Evolutionary conservation across 1,140 invertebrate genomes (phyloP).

Genomic region (Aporrectodea caliginosa): DNA sequence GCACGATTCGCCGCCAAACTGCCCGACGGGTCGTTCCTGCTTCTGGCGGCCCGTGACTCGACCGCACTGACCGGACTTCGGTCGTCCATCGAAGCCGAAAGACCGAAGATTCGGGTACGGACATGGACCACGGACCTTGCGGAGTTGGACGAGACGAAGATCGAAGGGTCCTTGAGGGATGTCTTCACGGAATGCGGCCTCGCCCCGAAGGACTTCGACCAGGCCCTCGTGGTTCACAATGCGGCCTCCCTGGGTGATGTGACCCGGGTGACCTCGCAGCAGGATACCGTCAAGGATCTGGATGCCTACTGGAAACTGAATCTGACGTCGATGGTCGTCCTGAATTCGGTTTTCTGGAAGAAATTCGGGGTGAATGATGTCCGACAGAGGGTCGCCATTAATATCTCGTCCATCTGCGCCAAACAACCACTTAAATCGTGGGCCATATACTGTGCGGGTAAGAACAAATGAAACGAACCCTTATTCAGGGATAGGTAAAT

Average conservation of each 20-base stretch:
- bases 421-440: conserved; percentile 71
- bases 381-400: conserved; percentile 66
- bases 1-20: conserved; percentile 65
- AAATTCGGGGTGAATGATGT: conserved; percentile 56
- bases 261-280: conserved; percentile 60
- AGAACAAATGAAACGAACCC: not conserved
- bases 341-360: conserved; percentile 74
- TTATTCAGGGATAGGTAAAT: too few relatives aligned
- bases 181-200: conserved; percentile 42
- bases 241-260: conserved; percentile 79
- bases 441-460: conserved; percentile 74
- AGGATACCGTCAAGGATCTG: conserved; percentile 55
- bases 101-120: conserved; percentile 36
- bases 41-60: conserved; percentile 72
- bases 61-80: conserved; percentile 61
- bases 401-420: conserved; percentile 80
- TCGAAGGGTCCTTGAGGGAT: conserved; percentile 59
- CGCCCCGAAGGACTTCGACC: conserved; percentile 61
- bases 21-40: conserved; percentile 64
- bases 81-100: conserved; percentile 32
- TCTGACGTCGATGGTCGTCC: conserved; percentile 69
- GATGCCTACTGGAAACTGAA: conserved; percentile 71
- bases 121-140: conserved; percentile 49
- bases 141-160: conserved; percentile 44
- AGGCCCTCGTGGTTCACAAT: conserved; percentile 80